Percentiles rank a stretch among this genome's conserved stretches.
phyloP scores from a whole-genome alignment of 2,797 vertebrate species.

The Rhinoraja longicauda region DNA sequence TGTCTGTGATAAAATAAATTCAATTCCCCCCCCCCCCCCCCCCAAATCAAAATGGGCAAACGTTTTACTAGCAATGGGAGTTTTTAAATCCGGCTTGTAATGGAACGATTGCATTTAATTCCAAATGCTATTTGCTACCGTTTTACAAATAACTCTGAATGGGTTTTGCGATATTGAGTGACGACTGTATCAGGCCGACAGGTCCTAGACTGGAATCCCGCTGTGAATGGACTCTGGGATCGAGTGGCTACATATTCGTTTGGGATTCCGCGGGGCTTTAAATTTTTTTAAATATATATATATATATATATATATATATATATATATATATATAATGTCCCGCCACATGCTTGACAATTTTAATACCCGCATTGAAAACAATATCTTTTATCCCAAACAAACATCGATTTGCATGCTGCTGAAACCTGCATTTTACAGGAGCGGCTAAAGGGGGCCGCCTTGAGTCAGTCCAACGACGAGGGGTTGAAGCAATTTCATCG shows the following conservation, averaged over 20 bases:
- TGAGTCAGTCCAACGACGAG: neutral
- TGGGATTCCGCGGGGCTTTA: neutral
- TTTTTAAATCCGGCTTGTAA: neutral
- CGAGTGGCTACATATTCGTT: neutral
- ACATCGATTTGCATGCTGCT: neutral
- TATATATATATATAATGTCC: neutral
- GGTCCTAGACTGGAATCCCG: no score
- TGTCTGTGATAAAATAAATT: neutral
- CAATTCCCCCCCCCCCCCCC: no score
- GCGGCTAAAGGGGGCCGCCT: constrained; percentile 7
- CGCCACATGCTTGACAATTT: neutral
- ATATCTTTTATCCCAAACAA: neutral
- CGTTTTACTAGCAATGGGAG: neutral
- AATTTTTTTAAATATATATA: no score
- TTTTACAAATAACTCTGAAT: neutral
- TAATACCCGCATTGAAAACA: neutral
- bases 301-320: no score
- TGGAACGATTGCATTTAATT: neutral
- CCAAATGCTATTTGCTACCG: no score
- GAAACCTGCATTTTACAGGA: constrained; percentile 14
- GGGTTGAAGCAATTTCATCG: no score
- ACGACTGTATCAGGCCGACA: neutral
- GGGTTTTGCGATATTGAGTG: neutral
- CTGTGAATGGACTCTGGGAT: neutral
- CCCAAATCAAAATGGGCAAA: neutral